Evolutionary conservation across 2,888 invertebrate genomes (phyloP), one percentile per base, ranked within the genome.

Genomic region (Nasonovia ribisnigri): DNA sequence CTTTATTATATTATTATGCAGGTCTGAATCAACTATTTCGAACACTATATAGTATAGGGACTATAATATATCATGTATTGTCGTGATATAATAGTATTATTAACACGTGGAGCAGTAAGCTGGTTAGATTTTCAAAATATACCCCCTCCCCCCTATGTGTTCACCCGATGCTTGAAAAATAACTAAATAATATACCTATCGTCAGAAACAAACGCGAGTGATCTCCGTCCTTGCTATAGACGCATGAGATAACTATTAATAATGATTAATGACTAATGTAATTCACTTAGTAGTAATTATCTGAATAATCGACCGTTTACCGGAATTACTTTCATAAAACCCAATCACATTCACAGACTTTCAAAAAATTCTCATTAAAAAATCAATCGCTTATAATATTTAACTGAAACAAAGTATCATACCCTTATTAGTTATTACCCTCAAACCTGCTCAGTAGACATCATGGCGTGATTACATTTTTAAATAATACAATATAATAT

Each of bases 211-310:
- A 77, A 77, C 77, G 36, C 36, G 77, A 36, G 6, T 36, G 36
- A 36, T 77, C 36, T 36, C 67, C 36, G 36, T 36, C 16, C n/a
- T 77, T 36, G 36, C 77, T 60, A 8, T n/a, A 29, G 67, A 67
- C n/a, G 1, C n/a, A n/a, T n/a, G 67, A 13, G n/a, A 67, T 16
- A 0, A 77, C 36, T 77, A 77, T 77, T 36, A 77, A 20, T 36
- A 77, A 77, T 77, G 77, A 77, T 36, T 77, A 77, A 77, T 77
- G 77, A 77, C 77, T 77, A 77, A 77, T 77, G 77, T 77, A 77
- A 36, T 77, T 6, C 77, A 77, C 20, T 77, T 77, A 77, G 36
- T 20, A 77, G 36, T 77, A 20, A 36, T 36, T 77, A 20, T 77
- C 77, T 77, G 36, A 36, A 77, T 77, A 77, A 36, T 36, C 36